These are phyloP conservation scores for Grantiella picta DNA, from an alignment of 2,113 vertebrate genomes.

Conservation along the genomic window DNA sequence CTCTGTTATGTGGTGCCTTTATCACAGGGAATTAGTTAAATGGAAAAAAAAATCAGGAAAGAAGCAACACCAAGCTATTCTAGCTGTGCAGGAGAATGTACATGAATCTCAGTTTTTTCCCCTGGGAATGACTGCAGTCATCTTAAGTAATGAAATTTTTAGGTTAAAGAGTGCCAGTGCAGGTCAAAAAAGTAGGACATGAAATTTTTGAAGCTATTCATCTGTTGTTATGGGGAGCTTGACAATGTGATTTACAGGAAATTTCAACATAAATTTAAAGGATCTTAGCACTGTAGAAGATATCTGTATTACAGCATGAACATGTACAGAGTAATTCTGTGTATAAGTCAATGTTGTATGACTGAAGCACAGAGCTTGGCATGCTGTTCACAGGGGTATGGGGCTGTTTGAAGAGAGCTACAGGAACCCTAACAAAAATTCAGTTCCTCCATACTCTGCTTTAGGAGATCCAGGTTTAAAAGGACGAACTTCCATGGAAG, in stretches of 20 bases:
- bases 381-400: not conserved
- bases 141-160: not conserved
- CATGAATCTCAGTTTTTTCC: not conserved
- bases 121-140: not conserved
- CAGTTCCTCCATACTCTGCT: not conserved
- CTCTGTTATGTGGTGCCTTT: not conserved
- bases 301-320: not conserved
- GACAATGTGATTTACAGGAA: not conserved
- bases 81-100: not conserved
- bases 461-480: not conserved
- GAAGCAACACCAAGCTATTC: not conserved
- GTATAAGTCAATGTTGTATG: not conserved
- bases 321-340: not conserved
- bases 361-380: not conserved
- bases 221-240: not conserved
- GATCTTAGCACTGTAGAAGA: not conserved
- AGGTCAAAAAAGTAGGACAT: not conserved
- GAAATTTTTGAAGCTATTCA: not conserved
- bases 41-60: not conserved
- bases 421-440: not conserved
- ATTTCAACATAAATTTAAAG: not conserved
- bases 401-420: not conserved
- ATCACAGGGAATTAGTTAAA: not conserved
- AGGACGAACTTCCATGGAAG: not conserved
- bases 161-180: not conserved